Conservation (phyloP, 2,113 vertebrate species). For the Cynopterus brachyotis region DNA sequence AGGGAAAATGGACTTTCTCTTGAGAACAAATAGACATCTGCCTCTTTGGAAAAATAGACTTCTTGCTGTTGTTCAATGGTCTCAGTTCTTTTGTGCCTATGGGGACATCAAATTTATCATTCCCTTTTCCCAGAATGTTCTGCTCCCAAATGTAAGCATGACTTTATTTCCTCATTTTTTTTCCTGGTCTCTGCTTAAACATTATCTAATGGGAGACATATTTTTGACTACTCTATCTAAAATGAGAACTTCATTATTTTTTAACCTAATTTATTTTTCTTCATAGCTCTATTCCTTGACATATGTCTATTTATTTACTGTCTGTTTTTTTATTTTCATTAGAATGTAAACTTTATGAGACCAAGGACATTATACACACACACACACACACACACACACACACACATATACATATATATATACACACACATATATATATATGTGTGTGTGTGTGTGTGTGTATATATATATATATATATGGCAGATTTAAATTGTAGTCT, state of each 20-base stretch:
- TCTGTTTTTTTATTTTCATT: neutral
- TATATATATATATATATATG: neutral
- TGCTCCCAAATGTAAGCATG: accelerated
- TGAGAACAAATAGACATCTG: neutral
- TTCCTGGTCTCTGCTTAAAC: neutral
- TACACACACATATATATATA: too few relatives aligned
- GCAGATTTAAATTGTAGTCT: neutral
- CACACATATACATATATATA: too few relatives aligned
- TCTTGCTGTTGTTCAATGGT: neutral
- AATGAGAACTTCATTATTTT: neutral
- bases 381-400: too few relatives aligned
- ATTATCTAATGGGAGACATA: neutral
- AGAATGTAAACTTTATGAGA: neutral
- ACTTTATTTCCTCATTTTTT: neutral
- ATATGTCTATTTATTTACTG: neutral
- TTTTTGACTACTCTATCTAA: neutral
- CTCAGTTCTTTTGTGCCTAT: neutral
- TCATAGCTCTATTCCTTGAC: neutral
- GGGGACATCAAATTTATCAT: neutral
- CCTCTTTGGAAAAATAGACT: neutral
- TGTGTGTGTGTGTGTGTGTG: too few relatives aligned
- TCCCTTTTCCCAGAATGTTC: neutral
- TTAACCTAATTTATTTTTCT: neutral
- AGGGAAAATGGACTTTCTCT: neutral
- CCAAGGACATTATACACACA: neutral